These are phyloP conservation scores for Intellagama lesueurii DNA, from an alignment of 2,797 vertebrate genomes.

Conservation along the genomic window DNA sequence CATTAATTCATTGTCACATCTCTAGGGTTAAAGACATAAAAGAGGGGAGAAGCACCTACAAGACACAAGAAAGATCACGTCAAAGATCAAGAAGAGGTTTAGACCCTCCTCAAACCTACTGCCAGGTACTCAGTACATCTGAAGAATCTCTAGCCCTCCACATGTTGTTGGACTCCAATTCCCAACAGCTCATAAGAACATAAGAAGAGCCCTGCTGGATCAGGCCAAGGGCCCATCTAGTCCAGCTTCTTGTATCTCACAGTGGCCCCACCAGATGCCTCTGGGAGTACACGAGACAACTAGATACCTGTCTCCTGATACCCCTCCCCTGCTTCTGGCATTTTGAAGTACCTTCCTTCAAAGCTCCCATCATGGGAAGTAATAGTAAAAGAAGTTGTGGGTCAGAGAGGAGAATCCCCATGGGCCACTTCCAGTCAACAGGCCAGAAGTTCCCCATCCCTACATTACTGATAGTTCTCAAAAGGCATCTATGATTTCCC, in stretches of 20 bases:
- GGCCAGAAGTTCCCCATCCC: background rate
- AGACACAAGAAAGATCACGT: background rate
- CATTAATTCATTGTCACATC: background rate
- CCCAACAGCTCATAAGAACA: background rate
- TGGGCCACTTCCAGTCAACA: background rate
- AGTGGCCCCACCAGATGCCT: too few species aligned
- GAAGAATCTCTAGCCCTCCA: background rate
- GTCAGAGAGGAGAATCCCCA: too few species aligned
- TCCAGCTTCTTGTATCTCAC: too few species aligned
- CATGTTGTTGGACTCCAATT: background rate
- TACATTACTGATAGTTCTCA: background rate
- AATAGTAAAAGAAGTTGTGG: too few species aligned
- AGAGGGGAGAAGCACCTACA: background rate
- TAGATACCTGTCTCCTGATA: too few species aligned
- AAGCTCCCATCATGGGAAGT: too few species aligned
- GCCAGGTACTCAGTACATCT: background rate
- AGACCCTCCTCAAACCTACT: background rate
- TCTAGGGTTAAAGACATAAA: background rate
- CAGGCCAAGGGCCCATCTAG: too few species aligned
- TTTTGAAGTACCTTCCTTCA: too few species aligned
- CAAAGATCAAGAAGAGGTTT: background rate
- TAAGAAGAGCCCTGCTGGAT: too few species aligned
- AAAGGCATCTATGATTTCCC: background rate
- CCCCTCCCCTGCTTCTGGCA: too few species aligned
- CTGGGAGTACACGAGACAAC: too few species aligned